Conservation (phyloP, 1,140 invertebrate genomes). For the Papilio aristodemus region DNA sequence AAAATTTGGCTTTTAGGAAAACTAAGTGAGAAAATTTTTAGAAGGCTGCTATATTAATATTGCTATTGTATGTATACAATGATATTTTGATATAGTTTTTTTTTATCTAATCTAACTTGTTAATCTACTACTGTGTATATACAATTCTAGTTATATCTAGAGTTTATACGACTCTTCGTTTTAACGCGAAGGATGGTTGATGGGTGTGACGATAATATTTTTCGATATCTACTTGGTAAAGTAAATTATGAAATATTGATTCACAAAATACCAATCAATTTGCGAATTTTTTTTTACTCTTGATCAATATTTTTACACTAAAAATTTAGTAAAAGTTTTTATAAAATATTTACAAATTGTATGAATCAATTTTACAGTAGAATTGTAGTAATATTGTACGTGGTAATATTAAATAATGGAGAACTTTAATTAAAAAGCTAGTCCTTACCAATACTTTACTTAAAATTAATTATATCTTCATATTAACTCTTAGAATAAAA, state of each 20-base stretch:
- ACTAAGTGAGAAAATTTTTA: conserved; percentile 4
- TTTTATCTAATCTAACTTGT: not conserved
- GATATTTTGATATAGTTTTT: not conserved
- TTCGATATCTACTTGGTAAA: too few relatives aligned
- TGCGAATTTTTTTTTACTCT: too few relatives aligned
- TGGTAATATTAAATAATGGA: not conserved
- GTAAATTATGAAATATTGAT: too few relatives aligned
- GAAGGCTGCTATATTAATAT: not conserved
- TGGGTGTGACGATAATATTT: too few relatives aligned
- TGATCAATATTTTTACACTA: too few relatives aligned
- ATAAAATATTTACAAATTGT: too few relatives aligned
- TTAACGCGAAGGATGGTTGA: not conserved
- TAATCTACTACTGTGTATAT: not conserved
- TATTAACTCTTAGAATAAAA: too few relatives aligned
- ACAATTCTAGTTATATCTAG: not conserved
- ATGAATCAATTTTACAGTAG: too few relatives aligned
- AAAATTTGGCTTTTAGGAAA: not conserved
- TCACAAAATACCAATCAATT: too few relatives aligned
- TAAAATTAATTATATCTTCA: too few relatives aligned
- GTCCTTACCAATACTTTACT: not conserved
- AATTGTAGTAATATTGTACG: not conserved
- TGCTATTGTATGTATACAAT: not conserved
- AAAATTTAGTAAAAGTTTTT: too few relatives aligned
- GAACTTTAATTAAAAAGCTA: not conserved
- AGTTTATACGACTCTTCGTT: conserved; percentile 8